Evolutionary conservation across 2,797 vertebrate species (phyloP).

Genomic region (Spheniscus humboldti): DNA sequence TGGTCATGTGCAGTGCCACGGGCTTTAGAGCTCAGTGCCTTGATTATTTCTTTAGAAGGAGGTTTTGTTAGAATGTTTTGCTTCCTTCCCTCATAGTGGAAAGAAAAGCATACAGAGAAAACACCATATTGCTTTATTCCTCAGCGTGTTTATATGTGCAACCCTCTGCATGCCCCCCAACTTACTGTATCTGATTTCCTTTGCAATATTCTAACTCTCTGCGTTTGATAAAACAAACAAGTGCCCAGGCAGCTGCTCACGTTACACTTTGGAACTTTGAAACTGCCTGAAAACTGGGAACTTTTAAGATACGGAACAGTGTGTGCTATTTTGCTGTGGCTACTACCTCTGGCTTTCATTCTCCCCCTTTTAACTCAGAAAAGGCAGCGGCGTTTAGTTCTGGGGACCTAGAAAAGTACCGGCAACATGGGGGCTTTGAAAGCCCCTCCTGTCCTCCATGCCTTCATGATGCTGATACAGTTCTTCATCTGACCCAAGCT

Average conservation of each 20-base stretch:
- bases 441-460: not conserved
- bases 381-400: not conserved
- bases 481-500: not conserved
- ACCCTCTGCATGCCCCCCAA: not conserved
- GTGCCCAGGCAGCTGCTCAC: constrained; percentile 32
- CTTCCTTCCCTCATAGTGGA: not conserved
- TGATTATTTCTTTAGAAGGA: constrained; percentile 45
- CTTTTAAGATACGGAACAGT: not conserved
- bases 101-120: constrained; percentile 14
- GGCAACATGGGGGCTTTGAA: not conserved
- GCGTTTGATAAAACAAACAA: constrained; percentile 47
- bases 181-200: constrained; percentile 2
- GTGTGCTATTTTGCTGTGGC: not conserved
- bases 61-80: constrained; percentile 40
- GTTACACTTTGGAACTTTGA: constrained; percentile 13
- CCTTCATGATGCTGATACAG: not conserved
- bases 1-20: not conserved
- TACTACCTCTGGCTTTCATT: not conserved
- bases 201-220: constrained; percentile 4
- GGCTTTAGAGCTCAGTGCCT: constrained; percentile 25
- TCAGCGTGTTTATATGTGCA: not conserved
- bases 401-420: not conserved
- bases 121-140: not conserved
- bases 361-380: not conserved
- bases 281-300: constrained; percentile 27